phyloP scores from a whole-genome alignment of 2,888 invertebrate species.

The Agrochola lychnidis region DNA sequence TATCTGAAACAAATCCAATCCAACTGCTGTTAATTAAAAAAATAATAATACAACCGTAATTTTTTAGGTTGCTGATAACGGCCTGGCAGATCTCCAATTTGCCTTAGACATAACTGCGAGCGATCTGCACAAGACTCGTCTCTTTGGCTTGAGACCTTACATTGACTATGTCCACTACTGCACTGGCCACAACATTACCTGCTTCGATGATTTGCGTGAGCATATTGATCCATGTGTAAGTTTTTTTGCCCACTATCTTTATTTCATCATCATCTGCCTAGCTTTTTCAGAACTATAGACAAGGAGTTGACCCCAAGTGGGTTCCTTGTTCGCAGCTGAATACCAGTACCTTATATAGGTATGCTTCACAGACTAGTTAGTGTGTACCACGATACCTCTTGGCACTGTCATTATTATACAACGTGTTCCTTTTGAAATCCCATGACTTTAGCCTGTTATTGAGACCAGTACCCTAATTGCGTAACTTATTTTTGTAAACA shows the following conservation, averaged over 20 bases:
- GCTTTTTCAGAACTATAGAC: neutral
- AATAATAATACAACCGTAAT: neutral
- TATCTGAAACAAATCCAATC: neutral
- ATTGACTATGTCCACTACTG: slow-evolving; percentile 95
- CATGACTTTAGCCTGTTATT: too few species aligned
- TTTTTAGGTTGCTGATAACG: slow-evolving; percentile 66
- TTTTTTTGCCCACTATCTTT: neutral
- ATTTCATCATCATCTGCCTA: too few species aligned
- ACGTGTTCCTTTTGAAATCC: too few species aligned
- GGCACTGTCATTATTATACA: neutral
- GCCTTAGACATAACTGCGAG: slow-evolving; percentile 62
- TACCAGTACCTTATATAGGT: neutral
- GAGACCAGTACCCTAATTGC: too few species aligned
- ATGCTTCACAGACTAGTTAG: neutral
- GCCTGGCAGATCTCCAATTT: slow-evolving; percentile 56
- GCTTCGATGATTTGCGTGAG: slow-evolving; percentile 93
- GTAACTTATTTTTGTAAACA: too few species aligned
- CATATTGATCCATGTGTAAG: slow-evolving; percentile 87
- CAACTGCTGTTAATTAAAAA: neutral
- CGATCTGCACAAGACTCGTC: slow-evolving; percentile 87
- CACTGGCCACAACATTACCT: slow-evolving; percentile 91
- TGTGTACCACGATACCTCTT: neutral
- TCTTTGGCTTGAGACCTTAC: slow-evolving; percentile 95
- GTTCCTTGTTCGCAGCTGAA: neutral
- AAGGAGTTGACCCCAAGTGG: neutral